Conservation (phyloP, 2,113 vertebrate genomes). For the Ancistrus triradiatus region DNA sequence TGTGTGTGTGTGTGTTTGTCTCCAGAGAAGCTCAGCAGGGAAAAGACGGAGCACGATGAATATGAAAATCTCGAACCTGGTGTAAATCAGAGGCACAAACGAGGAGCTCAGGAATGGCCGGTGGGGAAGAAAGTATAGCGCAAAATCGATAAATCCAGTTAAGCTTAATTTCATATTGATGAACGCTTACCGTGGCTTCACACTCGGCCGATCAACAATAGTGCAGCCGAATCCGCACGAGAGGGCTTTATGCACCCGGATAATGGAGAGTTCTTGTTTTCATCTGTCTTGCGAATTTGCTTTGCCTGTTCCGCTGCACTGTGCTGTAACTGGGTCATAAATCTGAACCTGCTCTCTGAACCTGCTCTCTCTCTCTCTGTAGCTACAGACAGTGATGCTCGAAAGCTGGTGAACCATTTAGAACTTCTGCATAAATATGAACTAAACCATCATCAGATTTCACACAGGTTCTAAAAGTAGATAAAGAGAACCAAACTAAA, state of each 20-base stretch:
- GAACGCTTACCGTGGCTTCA: slow-evolving; percentile 49
- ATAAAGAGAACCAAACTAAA: too few species aligned
- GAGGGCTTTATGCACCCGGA: slow-evolving; percentile 22
- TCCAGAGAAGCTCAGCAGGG: neutral
- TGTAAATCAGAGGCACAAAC: slow-evolving; percentile 19
- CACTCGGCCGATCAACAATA: slow-evolving; percentile 26
- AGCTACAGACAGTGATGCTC: too few species aligned
- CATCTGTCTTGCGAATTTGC: too few species aligned
- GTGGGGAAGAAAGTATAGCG: slow-evolving; percentile 17
- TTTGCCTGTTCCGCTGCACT: too few species aligned
- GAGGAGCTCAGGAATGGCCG: neutral
- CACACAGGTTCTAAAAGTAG: too few species aligned
- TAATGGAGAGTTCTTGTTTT: neutral
- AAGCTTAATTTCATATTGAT: slow-evolving; percentile 62
- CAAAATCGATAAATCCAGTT: slow-evolving; percentile 57
- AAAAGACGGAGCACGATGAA: neutral
- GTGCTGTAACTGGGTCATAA: neutral
- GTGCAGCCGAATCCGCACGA: slow-evolving; percentile 25
- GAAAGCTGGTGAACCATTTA: neutral
- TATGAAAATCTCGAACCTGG: neutral
- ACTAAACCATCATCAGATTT: too few species aligned
- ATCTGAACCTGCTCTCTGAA: slow-evolving; percentile 21
- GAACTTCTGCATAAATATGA: too few species aligned
- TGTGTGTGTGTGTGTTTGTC: neutral
- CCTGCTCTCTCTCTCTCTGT: neutral